These are phyloP conservation scores for Poecile atricapillus DNA, from an alignment of 2,113 vertebrate species.

Conservation along the genomic window DNA sequence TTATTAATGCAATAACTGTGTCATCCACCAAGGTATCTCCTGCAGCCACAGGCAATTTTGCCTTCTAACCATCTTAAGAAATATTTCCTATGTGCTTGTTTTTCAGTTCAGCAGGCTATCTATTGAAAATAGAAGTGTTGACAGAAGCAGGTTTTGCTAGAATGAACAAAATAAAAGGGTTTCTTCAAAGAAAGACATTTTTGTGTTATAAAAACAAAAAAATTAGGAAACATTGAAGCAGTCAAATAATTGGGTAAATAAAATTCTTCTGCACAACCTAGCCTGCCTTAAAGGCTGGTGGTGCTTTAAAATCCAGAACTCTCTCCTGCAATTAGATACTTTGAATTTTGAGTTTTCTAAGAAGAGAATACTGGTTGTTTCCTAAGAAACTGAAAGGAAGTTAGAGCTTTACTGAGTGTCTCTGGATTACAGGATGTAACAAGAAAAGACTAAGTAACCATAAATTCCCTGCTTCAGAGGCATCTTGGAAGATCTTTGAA, in stretches of 20 bases:
- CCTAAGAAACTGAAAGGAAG: slow-evolving; percentile 5
- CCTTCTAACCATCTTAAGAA: neutral
- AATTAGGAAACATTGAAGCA: neutral
- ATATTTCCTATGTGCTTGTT: neutral
- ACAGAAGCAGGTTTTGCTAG: neutral
- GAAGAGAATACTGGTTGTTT: neutral
- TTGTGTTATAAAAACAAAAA: neutral
- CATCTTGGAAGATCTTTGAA: neutral
- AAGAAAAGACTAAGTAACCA: neutral
- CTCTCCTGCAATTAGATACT: neutral
- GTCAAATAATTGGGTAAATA: neutral
- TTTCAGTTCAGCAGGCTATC: neutral
- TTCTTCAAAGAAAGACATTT: neutral
- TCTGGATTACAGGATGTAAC: neutral
- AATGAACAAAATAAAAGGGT: neutral
- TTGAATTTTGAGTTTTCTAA: slow-evolving; percentile 4
- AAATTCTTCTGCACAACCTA: neutral
- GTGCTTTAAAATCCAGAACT: neutral
- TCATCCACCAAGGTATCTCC: neutral
- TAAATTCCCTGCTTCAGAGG: neutral
- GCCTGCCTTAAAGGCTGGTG: neutral
- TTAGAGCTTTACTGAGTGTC: slow-evolving; percentile 17
- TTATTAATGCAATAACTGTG: neutral
- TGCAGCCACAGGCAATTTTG: neutral
- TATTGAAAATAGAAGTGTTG: neutral